phyloP scores from a whole-genome alignment of 2,797 vertebrate species.

The Centropyge bicolor region DNA sequence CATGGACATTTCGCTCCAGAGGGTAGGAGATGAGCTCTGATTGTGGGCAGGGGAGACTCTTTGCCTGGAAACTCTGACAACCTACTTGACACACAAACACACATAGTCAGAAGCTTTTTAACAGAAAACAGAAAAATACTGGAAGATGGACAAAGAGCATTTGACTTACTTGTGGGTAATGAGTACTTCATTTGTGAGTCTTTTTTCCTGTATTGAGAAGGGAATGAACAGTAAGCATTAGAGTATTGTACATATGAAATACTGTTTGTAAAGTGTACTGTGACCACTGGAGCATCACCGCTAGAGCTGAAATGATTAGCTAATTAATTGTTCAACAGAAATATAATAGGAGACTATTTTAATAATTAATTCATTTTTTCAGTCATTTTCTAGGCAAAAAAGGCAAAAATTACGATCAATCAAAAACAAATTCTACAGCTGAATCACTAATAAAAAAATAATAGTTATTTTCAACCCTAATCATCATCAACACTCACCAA shows the following conservation, averaged over 20 bases:
- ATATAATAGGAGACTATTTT: not conserved
- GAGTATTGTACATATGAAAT: not conserved
- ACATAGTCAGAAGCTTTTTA: slow-evolving; percentile 8
- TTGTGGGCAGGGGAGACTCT: slow-evolving; percentile 74
- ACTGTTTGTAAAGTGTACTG: not conserved
- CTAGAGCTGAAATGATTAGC: not conserved
- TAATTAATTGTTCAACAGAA: not conserved
- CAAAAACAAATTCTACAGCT: too few species aligned
- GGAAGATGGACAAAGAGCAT: not conserved
- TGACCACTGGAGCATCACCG: not conserved
- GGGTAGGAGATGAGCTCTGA: slow-evolving; percentile 85
- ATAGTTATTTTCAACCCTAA: not conserved
- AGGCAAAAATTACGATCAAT: not conserved
- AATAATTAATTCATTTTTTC: not conserved
- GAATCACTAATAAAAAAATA: not conserved
- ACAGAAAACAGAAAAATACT: not conserved
- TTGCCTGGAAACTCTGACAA: slow-evolving; percentile 79
- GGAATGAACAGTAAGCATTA: slow-evolving; percentile 30
- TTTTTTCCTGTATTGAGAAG: slow-evolving; percentile 80
- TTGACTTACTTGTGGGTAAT: slow-evolving; percentile 83
- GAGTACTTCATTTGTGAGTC: slow-evolving; percentile 79
- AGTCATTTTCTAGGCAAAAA: not conserved
- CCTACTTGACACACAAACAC: slow-evolving; percentile 61
- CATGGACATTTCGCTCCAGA: slow-evolving; percentile 70
- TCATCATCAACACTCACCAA: not conserved